A percentile compares a stretch with the other conserved stretches of the same genome.
Evolutionary conservation across 2,797 vertebrate species (phyloP).

Genomic region (Phoebastria nigripes): DNA sequence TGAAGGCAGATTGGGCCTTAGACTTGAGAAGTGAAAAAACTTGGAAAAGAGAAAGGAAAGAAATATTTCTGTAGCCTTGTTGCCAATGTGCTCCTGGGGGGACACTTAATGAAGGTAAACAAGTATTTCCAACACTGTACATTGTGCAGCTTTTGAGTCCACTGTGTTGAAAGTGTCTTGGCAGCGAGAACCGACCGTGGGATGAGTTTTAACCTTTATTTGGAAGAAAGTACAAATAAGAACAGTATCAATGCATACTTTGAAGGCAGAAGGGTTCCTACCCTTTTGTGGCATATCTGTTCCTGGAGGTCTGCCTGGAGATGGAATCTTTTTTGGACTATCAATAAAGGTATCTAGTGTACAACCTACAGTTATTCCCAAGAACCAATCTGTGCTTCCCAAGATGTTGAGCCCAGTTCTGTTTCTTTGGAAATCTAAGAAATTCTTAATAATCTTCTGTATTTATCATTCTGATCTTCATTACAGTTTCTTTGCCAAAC

Average conservation of each 20-base stretch:
- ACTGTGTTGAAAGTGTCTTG: slow-evolving; percentile 43
- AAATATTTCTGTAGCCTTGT: neutral
- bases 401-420: neutral
- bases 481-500: neutral
- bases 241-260: neutral
- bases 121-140: slow-evolving; percentile 35
- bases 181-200: neutral
- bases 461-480: neutral
- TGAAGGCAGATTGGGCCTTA: neutral
- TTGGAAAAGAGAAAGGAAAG: slow-evolving; percentile 21
- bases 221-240: neutral
- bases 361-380: neutral
- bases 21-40: neutral
- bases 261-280: neutral
- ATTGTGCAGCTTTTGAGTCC: slow-evolving; percentile 1
- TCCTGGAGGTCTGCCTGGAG: slow-evolving; percentile 11
- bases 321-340: neutral
- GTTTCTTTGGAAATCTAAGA: neutral
- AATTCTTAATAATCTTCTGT: neutral
- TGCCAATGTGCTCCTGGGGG: neutral
- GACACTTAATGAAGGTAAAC: slow-evolving; percentile 46
- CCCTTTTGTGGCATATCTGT: neutral
- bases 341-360: neutral
- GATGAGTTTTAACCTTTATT: slow-evolving; percentile 29
- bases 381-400: neutral